Base-by-base conservation (phyloP, 2,888 invertebrate species). In the Phragmatobia fuliginosa region DNA sequence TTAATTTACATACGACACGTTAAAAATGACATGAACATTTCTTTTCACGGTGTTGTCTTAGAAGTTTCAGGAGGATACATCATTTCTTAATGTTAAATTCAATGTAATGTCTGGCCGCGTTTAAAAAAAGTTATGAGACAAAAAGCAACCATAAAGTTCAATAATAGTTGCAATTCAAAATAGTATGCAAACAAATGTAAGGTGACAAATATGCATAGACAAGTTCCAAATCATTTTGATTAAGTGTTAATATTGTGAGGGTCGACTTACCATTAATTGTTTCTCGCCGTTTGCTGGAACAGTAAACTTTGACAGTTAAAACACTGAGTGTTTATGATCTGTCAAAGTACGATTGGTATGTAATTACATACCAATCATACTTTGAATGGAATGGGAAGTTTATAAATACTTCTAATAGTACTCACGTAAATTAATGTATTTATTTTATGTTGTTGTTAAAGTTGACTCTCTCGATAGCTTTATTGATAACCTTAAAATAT, bases 181-280 rank as follows among this genome's bases (percentile, higher is more conserved):
- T n/a, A n/a, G n/a, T n/a, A n/a, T n/a, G n/a, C n/a, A n/a, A n/a
- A n/a, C n/a, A n/a, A n/a, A n/a, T n/a, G n/a, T n/a, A n/a, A n/a
- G n/a, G n/a, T n/a, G n/a, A n/a, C n/a, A 63, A 45, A 69, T 75
- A 68, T 72, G 71, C 72, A 56, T 41, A 14, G 16, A 67, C 52
- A 41, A 63, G n/a, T 66, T 69, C 32, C 41, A 58, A 70, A 80
- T 58, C 25, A 33, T 58, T 71, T 81, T 76, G 45, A 56, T 71
- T 73, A 68, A 65, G 56, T n/a, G 41, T 18, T 62, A 41, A 62
- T 10, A 11, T 41, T 62, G 38, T 41, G 28, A 38, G 41, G 28
- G 41, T 62, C 31, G 28, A 16, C 38, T 28, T 62, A 41, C 38
- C 25, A 36, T 25, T 62, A 28, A 38, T 62, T 62, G 38, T 38